These are phyloP conservation scores for Campylorhamphus procurvoides DNA, from an alignment of 2,113 vertebrate genomes.

Conservation along the genomic window DNA sequence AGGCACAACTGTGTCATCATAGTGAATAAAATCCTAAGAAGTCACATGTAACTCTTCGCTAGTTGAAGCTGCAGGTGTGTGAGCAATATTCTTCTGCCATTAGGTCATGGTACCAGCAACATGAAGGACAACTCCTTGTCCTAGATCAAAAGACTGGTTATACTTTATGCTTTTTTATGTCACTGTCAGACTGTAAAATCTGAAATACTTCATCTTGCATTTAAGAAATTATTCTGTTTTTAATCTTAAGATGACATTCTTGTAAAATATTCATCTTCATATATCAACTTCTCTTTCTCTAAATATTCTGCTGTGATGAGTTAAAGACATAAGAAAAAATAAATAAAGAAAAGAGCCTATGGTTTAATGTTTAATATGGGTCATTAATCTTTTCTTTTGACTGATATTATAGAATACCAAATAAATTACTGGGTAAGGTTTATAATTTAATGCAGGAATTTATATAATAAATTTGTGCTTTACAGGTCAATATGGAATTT, in stretches of 20 bases:
- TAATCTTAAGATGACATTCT: background rate
- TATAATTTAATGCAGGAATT: background rate
- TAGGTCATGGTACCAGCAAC: background rate
- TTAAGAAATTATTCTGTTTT: background rate
- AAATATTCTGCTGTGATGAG: slow-evolving; percentile 3
- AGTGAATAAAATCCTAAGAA: background rate
- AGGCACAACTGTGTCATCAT: rapidly evolving
- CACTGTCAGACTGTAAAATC: background rate
- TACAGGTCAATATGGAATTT: background rate
- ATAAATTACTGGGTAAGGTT: background rate
- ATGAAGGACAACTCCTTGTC: background rate
- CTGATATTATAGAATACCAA: slow-evolving; percentile 25
- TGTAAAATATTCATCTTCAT: background rate
- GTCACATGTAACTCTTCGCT: background rate
- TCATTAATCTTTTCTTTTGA: background rate
- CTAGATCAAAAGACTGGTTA: background rate
- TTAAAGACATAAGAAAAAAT: background rate
- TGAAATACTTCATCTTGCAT: background rate
- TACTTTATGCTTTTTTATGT: background rate
- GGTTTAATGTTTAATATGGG: background rate
- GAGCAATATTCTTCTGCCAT: background rate
- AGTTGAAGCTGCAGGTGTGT: background rate
- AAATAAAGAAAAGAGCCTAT: background rate
- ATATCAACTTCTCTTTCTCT: background rate
- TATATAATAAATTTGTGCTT: background rate